Evolutionary conservation across 2,888 invertebrate genomes (phyloP).

Genomic region (Agrilus cyanescens): DNA sequence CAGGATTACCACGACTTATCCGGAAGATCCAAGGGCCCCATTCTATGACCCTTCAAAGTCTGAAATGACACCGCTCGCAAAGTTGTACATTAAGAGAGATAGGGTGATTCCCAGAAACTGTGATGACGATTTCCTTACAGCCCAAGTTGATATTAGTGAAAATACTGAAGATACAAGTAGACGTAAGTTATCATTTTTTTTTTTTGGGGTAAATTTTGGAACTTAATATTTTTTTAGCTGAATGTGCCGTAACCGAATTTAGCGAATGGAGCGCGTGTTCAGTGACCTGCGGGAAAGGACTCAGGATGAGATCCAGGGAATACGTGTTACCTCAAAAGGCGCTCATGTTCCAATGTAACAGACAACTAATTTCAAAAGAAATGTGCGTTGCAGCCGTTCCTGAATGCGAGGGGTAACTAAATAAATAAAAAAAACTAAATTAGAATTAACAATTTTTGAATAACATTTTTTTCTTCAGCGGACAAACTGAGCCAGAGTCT

Average conservation of each 20-base stretch:
- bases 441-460: not conserved
- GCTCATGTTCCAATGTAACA: conserved; percentile 51
- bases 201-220: not conserved
- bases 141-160: conserved; percentile 51
- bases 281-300: conserved; percentile 79
- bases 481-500: conserved; percentile 11
- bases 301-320: conserved; percentile 62
- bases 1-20: conserved; percentile 80
- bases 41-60: conserved; percentile 66
- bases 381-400: conserved; percentile 72
- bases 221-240: conserved; percentile 42
- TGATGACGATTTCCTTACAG: conserved; percentile 49
- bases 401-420: conserved; percentile 57
- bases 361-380: conserved; percentile 76
- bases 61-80: conserved; percentile 64
- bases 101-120: conserved; percentile 63
- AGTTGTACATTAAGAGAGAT: conserved; percentile 63
- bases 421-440: conserved; percentile 7
- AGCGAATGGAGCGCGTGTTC: conserved; percentile 69
- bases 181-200: conserved; percentile 40
- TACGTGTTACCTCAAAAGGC: conserved; percentile 65
- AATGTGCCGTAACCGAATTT: conserved; percentile 70
- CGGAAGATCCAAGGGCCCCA: conserved; percentile 83
- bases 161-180: conserved; percentile 53
- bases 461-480: conserved; percentile 2